Conservation (phyloP, 1,140 invertebrate species). For the Eriosoma lanigerum region DNA sequence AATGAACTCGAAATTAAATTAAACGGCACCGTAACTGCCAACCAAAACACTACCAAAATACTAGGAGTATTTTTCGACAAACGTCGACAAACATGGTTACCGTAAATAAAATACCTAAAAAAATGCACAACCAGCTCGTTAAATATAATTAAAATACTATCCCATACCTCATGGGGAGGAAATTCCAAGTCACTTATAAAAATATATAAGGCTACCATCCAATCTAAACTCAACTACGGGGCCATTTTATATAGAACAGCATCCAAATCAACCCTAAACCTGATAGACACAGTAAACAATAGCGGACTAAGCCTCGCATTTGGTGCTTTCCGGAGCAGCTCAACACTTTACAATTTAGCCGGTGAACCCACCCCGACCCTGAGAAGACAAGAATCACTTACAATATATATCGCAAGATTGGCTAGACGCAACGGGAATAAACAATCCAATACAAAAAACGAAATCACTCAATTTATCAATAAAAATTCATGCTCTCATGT, state of each 20-base stretch:
- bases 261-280: background rate
- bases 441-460: background rate
- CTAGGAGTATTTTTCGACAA: background rate
- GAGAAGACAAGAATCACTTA: background rate
- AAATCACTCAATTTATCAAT: background rate
- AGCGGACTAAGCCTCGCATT: background rate
- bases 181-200: background rate
- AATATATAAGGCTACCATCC: background rate
- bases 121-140: background rate
- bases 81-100: background rate
- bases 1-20: background rate
- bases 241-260: background rate
- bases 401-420: background rate
- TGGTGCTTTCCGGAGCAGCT: background rate
- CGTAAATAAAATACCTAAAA: background rate
- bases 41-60: no score
- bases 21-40: background rate
- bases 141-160: slow-evolving; percentile 18
- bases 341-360: background rate
- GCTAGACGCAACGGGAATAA: background rate
- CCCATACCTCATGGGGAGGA: background rate
- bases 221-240: background rate
- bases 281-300: background rate
- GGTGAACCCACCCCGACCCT: background rate
- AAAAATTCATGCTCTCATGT: background rate